Conservation (phyloP, 1,140 invertebrate species). For the Camponotus floridanus region DNA sequence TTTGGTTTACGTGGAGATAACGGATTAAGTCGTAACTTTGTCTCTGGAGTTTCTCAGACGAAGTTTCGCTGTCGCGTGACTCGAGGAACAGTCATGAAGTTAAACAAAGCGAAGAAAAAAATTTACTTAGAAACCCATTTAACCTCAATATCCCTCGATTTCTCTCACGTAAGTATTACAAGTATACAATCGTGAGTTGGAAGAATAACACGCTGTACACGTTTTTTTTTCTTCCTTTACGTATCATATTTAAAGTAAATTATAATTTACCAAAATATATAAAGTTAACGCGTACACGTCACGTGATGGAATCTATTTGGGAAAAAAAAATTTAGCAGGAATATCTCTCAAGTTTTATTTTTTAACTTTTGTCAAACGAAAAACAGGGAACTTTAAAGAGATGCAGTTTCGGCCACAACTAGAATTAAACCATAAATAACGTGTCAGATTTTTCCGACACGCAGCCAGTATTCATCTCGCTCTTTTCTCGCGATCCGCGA, state of each 20-base stretch:
- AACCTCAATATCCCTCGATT: slow-evolving; percentile 27
- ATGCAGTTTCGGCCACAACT: not conserved
- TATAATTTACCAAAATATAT: not conserved
- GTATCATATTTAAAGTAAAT: not conserved
- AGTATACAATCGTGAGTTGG: not conserved
- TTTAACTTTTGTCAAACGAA: not conserved
- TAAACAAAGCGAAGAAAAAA: slow-evolving; percentile 43
- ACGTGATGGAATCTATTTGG: not conserved
- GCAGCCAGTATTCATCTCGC: slow-evolving; percentile 29
- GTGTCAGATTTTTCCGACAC: slow-evolving; percentile 40
- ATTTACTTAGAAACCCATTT: slow-evolving; percentile 43
- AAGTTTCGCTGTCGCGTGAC: slow-evolving; percentile 40
- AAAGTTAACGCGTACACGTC: not conserved
- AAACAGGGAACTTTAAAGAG: not conserved
- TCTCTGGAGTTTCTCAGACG: not conserved
- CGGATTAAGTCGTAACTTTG: slow-evolving; percentile 34
- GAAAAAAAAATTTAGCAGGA: not conserved
- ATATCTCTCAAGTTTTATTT: not conserved
- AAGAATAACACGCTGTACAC: not conserved
- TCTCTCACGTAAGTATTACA: not conserved
- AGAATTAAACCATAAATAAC: slow-evolving; percentile 53
- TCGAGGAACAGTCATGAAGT: slow-evolving; percentile 38
- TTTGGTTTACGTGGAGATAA: slow-evolving; percentile 30
- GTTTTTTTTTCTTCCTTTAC: not conserved
- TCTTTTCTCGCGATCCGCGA: slow-evolving; percentile 26